These are phyloP conservation scores for Pterocles orientalis DNA, from an alignment of 2,113 vertebrate species.

Conservation along the genomic window DNA sequence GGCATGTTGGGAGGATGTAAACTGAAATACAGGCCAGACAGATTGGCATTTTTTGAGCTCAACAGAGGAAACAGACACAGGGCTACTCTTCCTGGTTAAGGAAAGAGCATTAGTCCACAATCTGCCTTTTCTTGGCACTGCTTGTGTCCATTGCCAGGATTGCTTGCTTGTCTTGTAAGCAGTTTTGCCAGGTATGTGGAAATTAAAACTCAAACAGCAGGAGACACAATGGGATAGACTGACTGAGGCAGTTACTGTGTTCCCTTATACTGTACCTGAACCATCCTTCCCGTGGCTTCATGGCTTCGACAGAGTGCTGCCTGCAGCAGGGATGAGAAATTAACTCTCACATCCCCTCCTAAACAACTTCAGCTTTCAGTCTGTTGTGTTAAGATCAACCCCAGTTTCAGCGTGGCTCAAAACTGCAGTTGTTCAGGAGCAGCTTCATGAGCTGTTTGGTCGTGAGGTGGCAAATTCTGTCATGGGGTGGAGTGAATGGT, in stretches of 20 bases:
- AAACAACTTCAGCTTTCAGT: neutral
- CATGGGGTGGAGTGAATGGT: neutral
- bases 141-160: neutral
- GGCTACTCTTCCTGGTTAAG: neutral
- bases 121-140: neutral
- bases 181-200: neutral
- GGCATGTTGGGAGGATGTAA: neutral
- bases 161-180: neutral
- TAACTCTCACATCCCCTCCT: neutral
- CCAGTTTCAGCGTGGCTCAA: neutral
- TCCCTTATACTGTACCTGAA: neutral
- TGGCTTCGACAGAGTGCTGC: neutral
- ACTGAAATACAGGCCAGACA: neutral
- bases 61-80: neutral
- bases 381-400: neutral
- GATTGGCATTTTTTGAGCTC: neutral
- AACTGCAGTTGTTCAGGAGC: neutral
- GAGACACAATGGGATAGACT: neutral
- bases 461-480: neutral
- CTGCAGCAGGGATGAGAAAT: neutral
- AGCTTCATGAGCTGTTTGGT: neutral
- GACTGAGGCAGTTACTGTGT: neutral
- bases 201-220: neutral
- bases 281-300: neutral
- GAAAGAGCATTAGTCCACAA: neutral